Base-by-base conservation (phyloP, 2,888 invertebrate species). In the Synanthedon andrenaeformis region DNA sequence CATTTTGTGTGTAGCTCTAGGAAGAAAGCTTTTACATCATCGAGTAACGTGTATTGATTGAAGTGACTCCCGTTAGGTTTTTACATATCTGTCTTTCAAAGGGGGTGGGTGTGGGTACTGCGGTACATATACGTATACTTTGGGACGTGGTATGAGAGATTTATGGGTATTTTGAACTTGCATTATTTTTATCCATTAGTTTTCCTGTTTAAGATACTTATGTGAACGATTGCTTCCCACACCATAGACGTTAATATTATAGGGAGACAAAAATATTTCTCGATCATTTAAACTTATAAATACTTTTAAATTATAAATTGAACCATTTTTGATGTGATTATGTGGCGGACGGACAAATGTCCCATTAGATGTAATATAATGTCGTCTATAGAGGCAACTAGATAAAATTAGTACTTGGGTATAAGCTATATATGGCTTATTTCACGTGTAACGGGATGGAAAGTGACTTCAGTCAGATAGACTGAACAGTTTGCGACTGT, bases 31-130 rank as follows among this genome's bases (percentile, higher is more conserved):
- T 81, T 82, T 80, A 80, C 78, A 83, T 82, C 79, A 78, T 82
- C 79, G 77, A 82, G 82, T 83, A 80, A 80, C 82, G 78, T 74
- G 81, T 87, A 87, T 87, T 86, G 86, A 87, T 87, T 87, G 86
- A 84, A 83, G 86, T 82, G 83, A 79, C 76, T 84, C 71, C 81
- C 78, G 83, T 84, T 81, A 82, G 81, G 79, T 82, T 86, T 82
- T 84, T 86, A 87, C 86, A 87, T 87, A 83, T 82, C 78, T 83
- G 77, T 82, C 82, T 81, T 78, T 69, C 67, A 69, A 67, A 64
- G 76, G 73, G 82, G 85, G 76, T 77, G 73, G 62, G 69, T 67
- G 65, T 65, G 69, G 35, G 35, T 70, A 69, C 65, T 64, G n/a
- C 6, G 12, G 51, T 23, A 17, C 12, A 49, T 19, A 14, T 51